phyloP scores from a whole-genome alignment of 1,140 invertebrate species.

The Tetramorium alpestre region DNA sequence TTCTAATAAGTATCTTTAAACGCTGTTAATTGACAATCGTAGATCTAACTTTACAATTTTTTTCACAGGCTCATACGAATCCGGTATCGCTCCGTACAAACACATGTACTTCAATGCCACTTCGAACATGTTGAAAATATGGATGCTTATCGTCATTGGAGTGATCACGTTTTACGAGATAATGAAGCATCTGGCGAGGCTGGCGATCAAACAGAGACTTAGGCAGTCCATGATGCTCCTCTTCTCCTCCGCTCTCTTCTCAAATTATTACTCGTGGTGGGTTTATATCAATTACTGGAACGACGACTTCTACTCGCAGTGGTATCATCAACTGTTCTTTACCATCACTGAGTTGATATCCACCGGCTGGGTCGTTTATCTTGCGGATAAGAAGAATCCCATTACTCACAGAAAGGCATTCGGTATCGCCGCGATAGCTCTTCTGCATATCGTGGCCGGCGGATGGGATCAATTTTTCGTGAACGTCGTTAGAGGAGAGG shows the following conservation, averaged over 20 bases:
- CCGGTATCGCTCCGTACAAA: slow-evolving; percentile 91
- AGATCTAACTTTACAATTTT: slow-evolving; percentile 30
- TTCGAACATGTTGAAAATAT: slow-evolving; percentile 91
- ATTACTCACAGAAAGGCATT: slow-evolving; percentile 88
- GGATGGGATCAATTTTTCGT: slow-evolving; percentile 91
- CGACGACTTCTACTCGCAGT: slow-evolving; percentile 92
- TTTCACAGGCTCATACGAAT: slow-evolving; percentile 90
- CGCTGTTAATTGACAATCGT: neutral
- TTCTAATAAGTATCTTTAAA: neutral
- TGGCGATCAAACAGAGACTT: slow-evolving; percentile 87
- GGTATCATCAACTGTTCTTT: slow-evolving; percentile 92
- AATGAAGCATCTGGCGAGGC: slow-evolving; percentile 87
- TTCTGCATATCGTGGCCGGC: slow-evolving; percentile 90
- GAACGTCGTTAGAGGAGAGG: slow-evolving; percentile 90
- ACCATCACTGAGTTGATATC: slow-evolving; percentile 91
- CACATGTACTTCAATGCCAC: slow-evolving; percentile 95
- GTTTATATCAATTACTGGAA: slow-evolving; percentile 94
- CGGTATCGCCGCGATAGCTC: slow-evolving; percentile 88
- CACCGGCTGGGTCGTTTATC: slow-evolving; percentile 88
- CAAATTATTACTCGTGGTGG: slow-evolving; percentile 95
- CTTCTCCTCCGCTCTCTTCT: slow-evolving; percentile 90
- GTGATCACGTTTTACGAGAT: slow-evolving; percentile 91
- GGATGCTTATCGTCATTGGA: slow-evolving; percentile 89
- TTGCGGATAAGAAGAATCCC: slow-evolving; percentile 87
- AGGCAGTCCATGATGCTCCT: slow-evolving; percentile 90